Percentiles rank a stretch among this genome's conserved stretches.
Conservation (phyloP, 2,113 vertebrate species). For the Cichladusa arquata region DNA sequence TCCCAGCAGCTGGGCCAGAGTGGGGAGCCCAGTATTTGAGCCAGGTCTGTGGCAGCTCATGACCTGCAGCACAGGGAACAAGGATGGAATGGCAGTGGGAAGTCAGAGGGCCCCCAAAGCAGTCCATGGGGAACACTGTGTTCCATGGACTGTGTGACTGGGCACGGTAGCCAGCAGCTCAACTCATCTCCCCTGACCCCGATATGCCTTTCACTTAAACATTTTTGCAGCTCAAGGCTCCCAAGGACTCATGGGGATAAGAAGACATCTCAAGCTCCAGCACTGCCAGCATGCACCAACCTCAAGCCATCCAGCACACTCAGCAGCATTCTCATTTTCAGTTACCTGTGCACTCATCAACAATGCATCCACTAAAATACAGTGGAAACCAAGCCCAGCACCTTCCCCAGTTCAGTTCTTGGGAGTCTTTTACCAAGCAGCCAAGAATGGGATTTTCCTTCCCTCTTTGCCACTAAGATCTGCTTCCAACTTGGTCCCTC, state of each 20-base stretch:
- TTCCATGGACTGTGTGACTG: background rate
- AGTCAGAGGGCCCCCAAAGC: background rate
- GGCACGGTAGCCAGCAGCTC: background rate
- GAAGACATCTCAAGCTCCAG: background rate
- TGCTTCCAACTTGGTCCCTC: background rate
- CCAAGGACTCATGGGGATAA: background rate
- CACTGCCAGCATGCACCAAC: rapidly evolving
- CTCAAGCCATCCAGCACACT: background rate
- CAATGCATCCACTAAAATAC: rapidly evolving
- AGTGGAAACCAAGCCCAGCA: background rate
- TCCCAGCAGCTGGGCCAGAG: background rate
- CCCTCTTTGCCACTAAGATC: background rate
- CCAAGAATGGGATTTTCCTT: background rate
- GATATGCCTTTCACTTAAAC: background rate
- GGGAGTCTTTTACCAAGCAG: background rate
- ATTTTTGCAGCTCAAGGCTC: background rate
- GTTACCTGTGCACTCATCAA: background rate
- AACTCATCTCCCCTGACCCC: rapidly evolving
- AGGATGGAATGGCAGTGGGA: background rate
- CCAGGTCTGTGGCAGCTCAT: background rate
- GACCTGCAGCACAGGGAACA: background rate
- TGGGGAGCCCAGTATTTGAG: rapidly evolving
- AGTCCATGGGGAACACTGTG: background rate
- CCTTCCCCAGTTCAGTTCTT: background rate
- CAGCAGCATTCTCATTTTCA: background rate